Percentiles rank a stretch among this genome's conserved stretches.
phyloP scores from a whole-genome alignment of 2,113 vertebrate species.

The Tringa solitaria region DNA sequence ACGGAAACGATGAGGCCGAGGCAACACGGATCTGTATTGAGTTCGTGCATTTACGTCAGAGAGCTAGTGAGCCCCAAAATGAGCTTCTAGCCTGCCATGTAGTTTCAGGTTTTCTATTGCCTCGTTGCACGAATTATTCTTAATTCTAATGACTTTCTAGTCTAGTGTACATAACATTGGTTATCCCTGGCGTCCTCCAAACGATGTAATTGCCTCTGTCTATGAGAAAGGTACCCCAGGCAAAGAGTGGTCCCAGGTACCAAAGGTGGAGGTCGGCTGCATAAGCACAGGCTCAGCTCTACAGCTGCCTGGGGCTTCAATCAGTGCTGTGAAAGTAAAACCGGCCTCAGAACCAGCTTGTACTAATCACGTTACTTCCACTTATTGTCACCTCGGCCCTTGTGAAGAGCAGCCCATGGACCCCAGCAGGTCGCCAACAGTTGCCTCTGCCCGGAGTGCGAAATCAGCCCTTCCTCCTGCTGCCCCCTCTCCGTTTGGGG shows the following conservation, averaged over 20 bases:
- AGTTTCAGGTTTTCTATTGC: not conserved
- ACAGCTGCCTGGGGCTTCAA: not conserved
- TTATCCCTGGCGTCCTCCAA: not conserved
- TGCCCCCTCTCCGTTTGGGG: not conserved
- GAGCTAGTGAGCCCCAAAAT: not conserved
- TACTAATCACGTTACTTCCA: not conserved
- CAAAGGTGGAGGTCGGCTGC: not conserved
- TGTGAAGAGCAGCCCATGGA: not conserved
- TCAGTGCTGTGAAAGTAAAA: not conserved
- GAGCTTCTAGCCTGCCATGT: not conserved
- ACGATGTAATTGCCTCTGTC: not conserved
- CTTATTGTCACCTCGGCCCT: not conserved
- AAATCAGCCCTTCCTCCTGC: not conserved
- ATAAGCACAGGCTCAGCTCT: not conserved
- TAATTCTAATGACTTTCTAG: not conserved
- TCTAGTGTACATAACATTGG: not conserved
- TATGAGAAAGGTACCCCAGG: not conserved
- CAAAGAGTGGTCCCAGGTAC: not conserved
- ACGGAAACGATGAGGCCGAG: not conserved
- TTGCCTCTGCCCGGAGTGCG: not conserved
- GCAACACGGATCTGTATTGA: not conserved
- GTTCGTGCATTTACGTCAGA: not conserved
- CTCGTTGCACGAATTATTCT: slow-evolving; percentile 13
- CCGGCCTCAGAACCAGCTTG: not conserved
- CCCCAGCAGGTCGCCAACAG: not conserved